phyloP scores from a whole-genome alignment of 2,113 vertebrate species.

The Semnopithecus entellus region DNA sequence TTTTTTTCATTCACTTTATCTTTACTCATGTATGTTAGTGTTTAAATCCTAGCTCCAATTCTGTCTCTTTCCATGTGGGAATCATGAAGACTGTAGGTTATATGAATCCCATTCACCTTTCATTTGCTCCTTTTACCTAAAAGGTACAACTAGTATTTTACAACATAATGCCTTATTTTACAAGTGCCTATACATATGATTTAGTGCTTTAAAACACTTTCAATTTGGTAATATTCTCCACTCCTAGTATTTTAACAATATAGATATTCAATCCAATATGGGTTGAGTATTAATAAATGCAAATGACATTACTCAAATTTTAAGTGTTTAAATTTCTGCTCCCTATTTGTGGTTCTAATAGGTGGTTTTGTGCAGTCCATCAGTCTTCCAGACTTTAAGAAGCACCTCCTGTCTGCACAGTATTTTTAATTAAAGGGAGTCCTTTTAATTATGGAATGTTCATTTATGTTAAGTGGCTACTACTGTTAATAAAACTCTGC shows the following conservation, averaged over 20 bases:
- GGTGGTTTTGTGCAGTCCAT: not conserved
- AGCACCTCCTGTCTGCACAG: not conserved
- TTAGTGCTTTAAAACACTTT: not conserved
- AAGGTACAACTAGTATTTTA: not conserved
- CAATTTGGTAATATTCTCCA: not conserved
- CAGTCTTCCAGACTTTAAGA: slow-evolving; percentile 30
- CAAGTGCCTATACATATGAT: not conserved
- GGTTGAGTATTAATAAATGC: not conserved
- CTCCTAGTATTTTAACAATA: not conserved
- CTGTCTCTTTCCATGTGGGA: not conserved
- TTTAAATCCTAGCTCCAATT: not conserved
- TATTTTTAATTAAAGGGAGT: slow-evolving; percentile 37
- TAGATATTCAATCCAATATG: not conserved
- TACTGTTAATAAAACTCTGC: not conserved
- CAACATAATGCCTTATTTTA: not conserved
- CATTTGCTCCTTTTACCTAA: not conserved
- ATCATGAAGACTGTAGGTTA: not conserved
- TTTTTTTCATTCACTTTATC: not conserved
- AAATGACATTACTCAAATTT: not conserved
- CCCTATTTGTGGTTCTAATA: not conserved
- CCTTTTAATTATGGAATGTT: not conserved
- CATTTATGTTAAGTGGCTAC: not conserved
- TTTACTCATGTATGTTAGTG: not conserved
- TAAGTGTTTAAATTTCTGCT: not conserved
- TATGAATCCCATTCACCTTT: not conserved